Evolutionary conservation across 2,797 vertebrate genomes (phyloP).

Genomic region (Menidia menidia): DNA sequence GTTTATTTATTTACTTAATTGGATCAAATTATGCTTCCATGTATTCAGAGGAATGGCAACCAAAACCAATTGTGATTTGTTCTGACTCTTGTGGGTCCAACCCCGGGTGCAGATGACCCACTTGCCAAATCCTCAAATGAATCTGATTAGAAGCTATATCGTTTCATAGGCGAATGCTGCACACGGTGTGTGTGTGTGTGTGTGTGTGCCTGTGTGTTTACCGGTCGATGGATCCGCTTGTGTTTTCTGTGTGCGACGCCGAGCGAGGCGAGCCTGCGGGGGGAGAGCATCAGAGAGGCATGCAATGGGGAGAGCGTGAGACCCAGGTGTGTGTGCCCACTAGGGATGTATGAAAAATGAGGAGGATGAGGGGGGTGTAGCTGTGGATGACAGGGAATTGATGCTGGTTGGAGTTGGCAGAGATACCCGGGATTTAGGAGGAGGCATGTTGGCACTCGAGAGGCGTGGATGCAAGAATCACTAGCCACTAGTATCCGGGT

Average conservation of each 20-base stretch:
- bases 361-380: slow-evolving; percentile 43
- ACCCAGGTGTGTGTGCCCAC: slow-evolving; percentile 76
- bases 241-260: slow-evolving; percentile 41
- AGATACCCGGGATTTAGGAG: slow-evolving; percentile 61
- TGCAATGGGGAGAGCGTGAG: slow-evolving; percentile 37
- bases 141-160: slow-evolving; percentile 46
- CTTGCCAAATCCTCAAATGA: slow-evolving; percentile 47
- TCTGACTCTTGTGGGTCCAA: slow-evolving; percentile 61
- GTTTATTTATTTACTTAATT: slow-evolving; percentile 85
- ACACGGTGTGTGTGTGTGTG: not conserved
- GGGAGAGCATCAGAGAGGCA: slow-evolving; percentile 36
- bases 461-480: slow-evolving; percentile 45
- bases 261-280: slow-evolving; percentile 52
- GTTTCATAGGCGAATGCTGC: slow-evolving; percentile 19
- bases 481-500: slow-evolving; percentile 15
- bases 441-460: slow-evolving; percentile 58
- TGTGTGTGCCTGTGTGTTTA: slow-evolving; percentile 23
- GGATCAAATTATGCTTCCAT: slow-evolving; percentile 78
- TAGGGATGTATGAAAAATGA: slow-evolving; percentile 73
- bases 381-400: slow-evolving; percentile 54
- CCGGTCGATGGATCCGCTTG: slow-evolving; percentile 47
- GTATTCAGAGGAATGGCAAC: slow-evolving; percentile 72
- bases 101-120: slow-evolving; percentile 49
- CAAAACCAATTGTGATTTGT: slow-evolving; percentile 71
- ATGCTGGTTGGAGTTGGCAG: slow-evolving; percentile 68